Evolutionary conservation across 2,888 invertebrate species (phyloP).

Genomic region (Drosophila prostipennis): DNA sequence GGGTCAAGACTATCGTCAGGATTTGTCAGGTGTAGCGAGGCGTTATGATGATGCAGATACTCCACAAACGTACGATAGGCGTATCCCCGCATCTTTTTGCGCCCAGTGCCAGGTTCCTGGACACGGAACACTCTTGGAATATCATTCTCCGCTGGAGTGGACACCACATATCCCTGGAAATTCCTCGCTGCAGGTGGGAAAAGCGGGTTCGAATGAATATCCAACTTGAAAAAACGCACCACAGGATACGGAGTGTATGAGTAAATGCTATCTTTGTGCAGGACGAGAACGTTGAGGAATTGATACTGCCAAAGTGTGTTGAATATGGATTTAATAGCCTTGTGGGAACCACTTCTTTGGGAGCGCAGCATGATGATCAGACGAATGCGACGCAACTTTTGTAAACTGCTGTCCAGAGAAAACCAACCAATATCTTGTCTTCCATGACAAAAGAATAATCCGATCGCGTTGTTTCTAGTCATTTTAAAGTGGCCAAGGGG

Average conservation of each 20-base stretch:
- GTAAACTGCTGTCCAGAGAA: conserved; percentile 4
- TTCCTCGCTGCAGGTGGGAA: conserved; percentile 18
- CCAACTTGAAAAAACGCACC: conserved; percentile 38
- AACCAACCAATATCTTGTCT: conserved; percentile 18
- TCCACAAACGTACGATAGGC: conserved; percentile 69
- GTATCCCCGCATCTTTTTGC: conserved; percentile 59
- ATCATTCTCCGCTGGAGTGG: conserved; percentile 71
- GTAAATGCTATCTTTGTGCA: conserved; percentile 51
- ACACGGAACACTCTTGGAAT: conserved; percentile 72
- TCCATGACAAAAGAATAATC: conserved; percentile 19
- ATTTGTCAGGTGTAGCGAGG: conserved; percentile 58
- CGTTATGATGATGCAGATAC: conserved; percentile 67
- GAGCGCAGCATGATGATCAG: conserved; percentile 13
- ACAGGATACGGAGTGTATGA: conserved; percentile 64
- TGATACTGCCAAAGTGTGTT: conserved; percentile 63
- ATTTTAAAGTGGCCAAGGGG: conserved; percentile 5
- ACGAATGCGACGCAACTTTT: conserved; percentile 11
- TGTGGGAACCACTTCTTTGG: conserved; percentile 9
- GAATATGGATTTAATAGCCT: conserved; percentile 44
- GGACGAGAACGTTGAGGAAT: conserved; percentile 57
- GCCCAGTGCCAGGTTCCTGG: conserved; percentile 35
- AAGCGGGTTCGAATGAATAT: background rate
- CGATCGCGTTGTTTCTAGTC: conserved; percentile 11
- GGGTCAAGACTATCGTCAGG: conserved; percentile 33
- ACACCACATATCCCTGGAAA: conserved; percentile 64